phyloP scores from a whole-genome alignment of 2,888 invertebrate species.

The Dryobotodes eremita region DNA sequence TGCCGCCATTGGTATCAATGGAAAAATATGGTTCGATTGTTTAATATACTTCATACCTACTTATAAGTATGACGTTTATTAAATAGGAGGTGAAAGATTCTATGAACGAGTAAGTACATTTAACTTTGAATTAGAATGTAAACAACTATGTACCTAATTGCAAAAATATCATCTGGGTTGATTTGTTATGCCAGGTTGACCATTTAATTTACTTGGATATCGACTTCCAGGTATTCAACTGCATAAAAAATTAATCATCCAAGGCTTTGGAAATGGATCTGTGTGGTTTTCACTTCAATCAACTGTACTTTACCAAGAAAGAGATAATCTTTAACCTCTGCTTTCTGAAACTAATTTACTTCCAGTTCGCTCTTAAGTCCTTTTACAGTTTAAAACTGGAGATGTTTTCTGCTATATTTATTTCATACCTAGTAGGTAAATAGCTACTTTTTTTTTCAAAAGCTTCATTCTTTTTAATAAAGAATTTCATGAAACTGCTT shows the following conservation, averaged over 20 bases:
- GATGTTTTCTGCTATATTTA: not conserved
- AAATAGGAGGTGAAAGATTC: not conserved
- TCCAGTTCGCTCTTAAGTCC: not conserved
- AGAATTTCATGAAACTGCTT: not conserved
- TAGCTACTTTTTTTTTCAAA: not conserved
- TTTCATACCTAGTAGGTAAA: not conserved
- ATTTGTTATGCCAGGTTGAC: not conserved
- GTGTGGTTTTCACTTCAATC: not conserved
- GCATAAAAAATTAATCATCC: not conserved
- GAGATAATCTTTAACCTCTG: not conserved
- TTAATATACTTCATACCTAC: not conserved
- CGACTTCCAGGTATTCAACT: not conserved
- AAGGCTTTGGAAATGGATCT: not conserved
- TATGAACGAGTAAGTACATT: not conserved
- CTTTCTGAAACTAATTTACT: not conserved
- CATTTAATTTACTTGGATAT: not conserved
- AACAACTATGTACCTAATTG: not conserved
- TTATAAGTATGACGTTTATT: too few relatives aligned
- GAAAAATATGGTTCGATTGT: not conserved
- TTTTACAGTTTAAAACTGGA: not conserved
- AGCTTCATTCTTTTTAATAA: not conserved
- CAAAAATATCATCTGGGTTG: not conserved
- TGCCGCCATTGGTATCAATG: not conserved
- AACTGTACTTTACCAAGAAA: not conserved
- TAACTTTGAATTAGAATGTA: not conserved